Conservation (phyloP, 2,888 invertebrate genomes). For the Gari tellinella region DNA sequence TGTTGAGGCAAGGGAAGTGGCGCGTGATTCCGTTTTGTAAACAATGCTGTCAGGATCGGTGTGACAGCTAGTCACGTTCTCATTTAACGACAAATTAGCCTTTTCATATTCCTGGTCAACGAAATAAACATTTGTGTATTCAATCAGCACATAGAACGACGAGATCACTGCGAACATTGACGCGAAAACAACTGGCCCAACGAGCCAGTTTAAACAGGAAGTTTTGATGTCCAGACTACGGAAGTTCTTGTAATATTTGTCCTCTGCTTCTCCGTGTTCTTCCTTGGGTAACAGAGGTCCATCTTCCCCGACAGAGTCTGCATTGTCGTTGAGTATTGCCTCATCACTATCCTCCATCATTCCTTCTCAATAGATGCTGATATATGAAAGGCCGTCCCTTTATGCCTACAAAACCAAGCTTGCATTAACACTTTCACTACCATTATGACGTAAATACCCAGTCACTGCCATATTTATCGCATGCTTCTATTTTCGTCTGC, state of each 20-base stretch:
- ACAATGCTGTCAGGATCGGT: constrained; percentile 20
- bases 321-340: no score
- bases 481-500: no score
- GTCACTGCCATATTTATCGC: no score
- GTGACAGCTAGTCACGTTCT: constrained; percentile 31
- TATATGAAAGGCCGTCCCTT: no score
- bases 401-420: no score
- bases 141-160: constrained; percentile 47
- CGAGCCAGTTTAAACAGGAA: constrained; percentile 43
- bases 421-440: no score
- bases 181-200: constrained; percentile 48
- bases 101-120: constrained; percentile 26
- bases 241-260: constrained; percentile 35
- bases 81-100: constrained; percentile 40
- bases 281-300: no score
- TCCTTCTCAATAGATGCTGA: no score
- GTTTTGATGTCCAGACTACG: constrained; percentile 31
- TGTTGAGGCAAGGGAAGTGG: constrained; percentile 47
- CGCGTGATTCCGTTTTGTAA: constrained; percentile 40
- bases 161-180: constrained; percentile 50
- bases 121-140: constrained; percentile 45
- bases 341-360: no score
- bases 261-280: no score
- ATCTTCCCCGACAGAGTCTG: no score
- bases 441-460: no score